Conservation (phyloP, 1,140 invertebrate genomes). For the Drosophila chauvacae region DNA sequence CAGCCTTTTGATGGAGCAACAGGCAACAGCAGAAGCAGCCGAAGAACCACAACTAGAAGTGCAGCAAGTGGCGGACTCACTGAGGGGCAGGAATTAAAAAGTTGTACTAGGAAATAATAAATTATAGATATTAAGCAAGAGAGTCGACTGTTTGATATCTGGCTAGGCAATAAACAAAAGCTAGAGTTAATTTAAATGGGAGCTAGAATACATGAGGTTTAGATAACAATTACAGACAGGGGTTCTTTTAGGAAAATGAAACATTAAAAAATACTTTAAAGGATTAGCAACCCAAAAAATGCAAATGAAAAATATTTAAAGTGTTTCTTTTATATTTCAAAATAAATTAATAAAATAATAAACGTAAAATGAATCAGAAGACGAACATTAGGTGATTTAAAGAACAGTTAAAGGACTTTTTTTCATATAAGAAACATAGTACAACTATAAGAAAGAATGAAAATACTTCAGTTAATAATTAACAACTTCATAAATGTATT, state of each 20-base stretch:
- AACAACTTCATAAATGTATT: background rate
- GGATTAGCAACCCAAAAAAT: no score
- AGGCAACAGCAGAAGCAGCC: slow-evolving; percentile 6
- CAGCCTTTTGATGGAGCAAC: slow-evolving; percentile 61
- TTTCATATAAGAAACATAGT: background rate
- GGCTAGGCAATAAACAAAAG: slow-evolving; percentile 12
- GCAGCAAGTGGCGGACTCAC: slow-evolving; percentile 38
- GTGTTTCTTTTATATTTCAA: no score
- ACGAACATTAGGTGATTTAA: no score
- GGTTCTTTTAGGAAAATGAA: background rate
- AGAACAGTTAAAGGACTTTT: no score
- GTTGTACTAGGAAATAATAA: slow-evolving; percentile 50
- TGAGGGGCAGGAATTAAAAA: slow-evolving; percentile 37
- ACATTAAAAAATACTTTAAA: background rate
- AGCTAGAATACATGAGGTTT: background rate
- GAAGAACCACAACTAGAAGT: slow-evolving; percentile 25
- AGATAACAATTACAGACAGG: background rate
- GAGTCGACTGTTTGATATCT: slow-evolving; percentile 51
- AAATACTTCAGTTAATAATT: background rate
- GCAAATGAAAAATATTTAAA: no score
- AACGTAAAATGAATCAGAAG: no score
- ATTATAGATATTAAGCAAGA: slow-evolving; percentile 38
- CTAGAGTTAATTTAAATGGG: background rate
- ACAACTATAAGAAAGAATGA: background rate
- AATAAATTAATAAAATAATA: no score